Base-by-base conservation (phyloP, 2,113 vertebrate species). In the Chauna torquata region DNA sequence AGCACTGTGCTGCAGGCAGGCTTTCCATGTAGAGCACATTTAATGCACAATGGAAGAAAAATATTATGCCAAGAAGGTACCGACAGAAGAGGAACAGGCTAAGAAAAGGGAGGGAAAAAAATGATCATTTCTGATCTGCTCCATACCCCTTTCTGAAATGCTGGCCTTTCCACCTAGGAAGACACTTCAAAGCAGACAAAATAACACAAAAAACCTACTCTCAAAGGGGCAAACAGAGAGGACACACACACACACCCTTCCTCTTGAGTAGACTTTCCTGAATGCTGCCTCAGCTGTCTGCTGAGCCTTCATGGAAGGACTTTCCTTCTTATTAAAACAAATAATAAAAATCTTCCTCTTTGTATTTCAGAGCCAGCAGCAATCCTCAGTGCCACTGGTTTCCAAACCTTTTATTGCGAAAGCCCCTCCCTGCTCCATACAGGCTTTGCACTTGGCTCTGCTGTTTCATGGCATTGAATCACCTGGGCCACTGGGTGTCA, bases 291-390 rank as follows among this genome's bases (percentile, higher is more conserved):
- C 49, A 83, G 58, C 58, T 78, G 16, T 80, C 64, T 83, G 55
- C 71, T 77, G 59, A 90, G 38, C 4, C 85, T 45, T 86, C n/a
- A 38, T 74, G 62, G 54, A 92, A 88, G 3, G 28, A 65, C 40
- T 86, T 91, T 86, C 34, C 7, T 80, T 92, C 86, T 86, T 83
- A 82, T 54, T 86, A 62, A 89, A 94, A 58, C 18, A 88, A 55
- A 62, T 32, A 90, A 83, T 55, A 71, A 81, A 82, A 55, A 6
- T 34, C 32, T 92, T 70, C 25, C 19, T 93, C 15, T 86, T 81
- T 0, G 0, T 78, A 11, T 86, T 86, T 88, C 47, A n/a, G 59
- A 95, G 42, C 32, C 68, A 83, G n/a, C 12, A 88, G 49, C 38
- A 66, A 52, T 65, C 34, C 40, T 90, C n/a, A 66, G 20, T 1